Percentiles rank a stretch among this genome's conserved stretches.
Conservation (phyloP, 2,113 vertebrate genomes). For the Tor tambroides region DNA sequence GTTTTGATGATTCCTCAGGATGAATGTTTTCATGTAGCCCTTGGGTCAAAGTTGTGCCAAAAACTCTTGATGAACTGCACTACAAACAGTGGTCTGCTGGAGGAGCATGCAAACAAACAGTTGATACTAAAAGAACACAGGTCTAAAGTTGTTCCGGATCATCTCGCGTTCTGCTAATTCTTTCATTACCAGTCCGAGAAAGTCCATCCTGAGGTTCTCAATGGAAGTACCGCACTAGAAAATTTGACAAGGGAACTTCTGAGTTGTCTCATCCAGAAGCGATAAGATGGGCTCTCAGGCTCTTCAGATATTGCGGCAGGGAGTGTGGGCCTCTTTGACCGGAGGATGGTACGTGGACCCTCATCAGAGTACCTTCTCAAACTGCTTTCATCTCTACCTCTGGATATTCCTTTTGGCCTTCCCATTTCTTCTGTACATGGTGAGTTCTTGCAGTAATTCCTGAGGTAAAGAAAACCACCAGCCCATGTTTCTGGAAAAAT, state of each 20-base stretch:
- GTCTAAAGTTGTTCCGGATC: slow-evolving; percentile 38
- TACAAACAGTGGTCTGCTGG: slow-evolving; percentile 55
- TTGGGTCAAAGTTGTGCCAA: slow-evolving; percentile 74
- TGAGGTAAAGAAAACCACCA: not conserved
- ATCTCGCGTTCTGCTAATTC: slow-evolving; percentile 13
- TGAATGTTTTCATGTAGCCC: slow-evolving; percentile 68
- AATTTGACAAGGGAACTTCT: slow-evolving; percentile 29
- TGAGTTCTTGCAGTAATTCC: slow-evolving; percentile 68
- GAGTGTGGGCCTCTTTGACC: slow-evolving; percentile 90
- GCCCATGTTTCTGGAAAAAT: not conserved
- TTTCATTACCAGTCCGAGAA: slow-evolving; percentile 61
- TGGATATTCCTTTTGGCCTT: slow-evolving; percentile 90
- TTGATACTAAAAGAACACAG: slow-evolving; percentile 60
- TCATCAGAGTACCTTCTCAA: slow-evolving; percentile 92
- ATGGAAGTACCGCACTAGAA: slow-evolving; percentile 76
- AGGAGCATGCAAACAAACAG: slow-evolving; percentile 67
- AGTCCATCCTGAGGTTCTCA: slow-evolving; percentile 62
- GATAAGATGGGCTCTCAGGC: slow-evolving; percentile 83
- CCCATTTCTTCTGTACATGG: slow-evolving; percentile 90
- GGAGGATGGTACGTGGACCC: slow-evolving; percentile 94
- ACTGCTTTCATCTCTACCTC: slow-evolving; percentile 91
- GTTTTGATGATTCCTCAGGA: slow-evolving; percentile 68
- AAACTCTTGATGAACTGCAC: slow-evolving; percentile 63
- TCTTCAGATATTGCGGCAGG: slow-evolving; percentile 90
- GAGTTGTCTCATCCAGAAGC: slow-evolving; percentile 55